Percentiles rank a stretch among this genome's conserved stretches.
Evolutionary conservation across 1,140 invertebrate species (phyloP).

Genomic region (Phenacoccus solenopsis): DNA sequence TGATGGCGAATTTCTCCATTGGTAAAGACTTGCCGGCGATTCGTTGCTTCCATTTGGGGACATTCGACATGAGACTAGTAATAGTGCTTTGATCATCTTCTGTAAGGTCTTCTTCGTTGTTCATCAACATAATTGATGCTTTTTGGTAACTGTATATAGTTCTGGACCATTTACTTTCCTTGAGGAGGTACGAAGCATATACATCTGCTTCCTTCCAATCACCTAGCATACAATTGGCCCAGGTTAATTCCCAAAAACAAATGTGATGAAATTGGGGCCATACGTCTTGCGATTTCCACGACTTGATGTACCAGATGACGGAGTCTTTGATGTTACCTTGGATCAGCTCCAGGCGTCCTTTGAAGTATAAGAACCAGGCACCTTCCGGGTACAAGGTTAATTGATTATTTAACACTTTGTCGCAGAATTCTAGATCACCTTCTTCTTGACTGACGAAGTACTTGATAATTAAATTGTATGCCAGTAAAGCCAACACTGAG

Average conservation of each 20-base stretch:
- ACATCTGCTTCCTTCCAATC: conserved; percentile 57
- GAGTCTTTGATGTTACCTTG: conserved; percentile 63
- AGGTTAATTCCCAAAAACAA: conserved; percentile 91
- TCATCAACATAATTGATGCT: conserved; percentile 65
- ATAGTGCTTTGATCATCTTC: conserved; percentile 38
- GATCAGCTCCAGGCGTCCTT: conserved; percentile 70
- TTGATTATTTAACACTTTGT: conserved; percentile 56
- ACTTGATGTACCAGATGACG: conserved; percentile 64
- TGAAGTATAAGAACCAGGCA: conserved; percentile 86
- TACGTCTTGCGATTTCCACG: conserved; percentile 67
- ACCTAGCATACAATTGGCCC: conserved; percentile 51
- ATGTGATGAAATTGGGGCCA: conserved; percentile 93
- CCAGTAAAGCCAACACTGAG: conserved; percentile 67
- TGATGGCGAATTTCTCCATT: conserved; percentile 89
- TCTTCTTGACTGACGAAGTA: conserved; percentile 68
- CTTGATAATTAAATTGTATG: conserved; percentile 71
- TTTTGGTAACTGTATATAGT: conserved; percentile 85
- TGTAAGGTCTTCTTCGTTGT: conserved; percentile 40
- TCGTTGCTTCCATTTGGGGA: conserved; percentile 68
- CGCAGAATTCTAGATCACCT: conserved; percentile 61
- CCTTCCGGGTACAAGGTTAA: conserved; percentile 64
- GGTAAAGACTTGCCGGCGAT: conserved; percentile 93
- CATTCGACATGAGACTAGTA: conserved; percentile 51
- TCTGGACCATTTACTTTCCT: conserved; percentile 79
- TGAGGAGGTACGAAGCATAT: conserved; percentile 56